Evolutionary conservation across 2,888 invertebrate species (phyloP).

Genomic region (Tenthredo scrophulariae): DNA sequence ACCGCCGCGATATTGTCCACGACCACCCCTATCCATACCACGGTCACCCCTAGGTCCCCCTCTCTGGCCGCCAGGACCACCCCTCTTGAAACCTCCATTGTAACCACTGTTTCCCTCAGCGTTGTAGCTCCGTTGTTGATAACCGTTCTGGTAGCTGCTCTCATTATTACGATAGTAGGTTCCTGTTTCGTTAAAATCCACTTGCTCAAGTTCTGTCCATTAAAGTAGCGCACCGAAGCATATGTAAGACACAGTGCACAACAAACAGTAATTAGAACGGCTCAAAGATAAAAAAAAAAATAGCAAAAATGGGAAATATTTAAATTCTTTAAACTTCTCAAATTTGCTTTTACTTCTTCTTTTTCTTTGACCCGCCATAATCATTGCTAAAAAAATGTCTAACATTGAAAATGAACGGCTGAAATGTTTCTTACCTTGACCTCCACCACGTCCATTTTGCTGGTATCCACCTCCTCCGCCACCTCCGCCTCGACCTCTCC

Average conservation of each 20-base stretch:
- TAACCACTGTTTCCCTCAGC: constrained; percentile 68
- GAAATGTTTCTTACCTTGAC: constrained; percentile 67
- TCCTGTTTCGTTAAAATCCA: constrained; percentile 61
- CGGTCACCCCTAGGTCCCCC: constrained; percentile 63
- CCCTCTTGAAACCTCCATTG: constrained; percentile 72
- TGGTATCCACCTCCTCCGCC: constrained; percentile 69
- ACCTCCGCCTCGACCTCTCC: constrained; percentile 80
- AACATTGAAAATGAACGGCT: not conserved
- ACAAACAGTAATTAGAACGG: not conserved
- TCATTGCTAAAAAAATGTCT: not conserved
- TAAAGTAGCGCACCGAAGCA: constrained; percentile 5
- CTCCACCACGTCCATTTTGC: constrained; percentile 75
- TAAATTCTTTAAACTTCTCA: not conserved
- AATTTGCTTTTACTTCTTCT: not conserved
- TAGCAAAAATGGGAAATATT: not conserved
- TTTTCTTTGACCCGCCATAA: not conserved
- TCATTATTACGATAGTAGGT: constrained; percentile 75
- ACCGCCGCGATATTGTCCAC: constrained; percentile 67
- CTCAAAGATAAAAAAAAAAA: not conserved
- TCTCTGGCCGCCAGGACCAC: constrained; percentile 66
- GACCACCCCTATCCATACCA: constrained; percentile 62
- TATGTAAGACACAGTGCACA: not conserved
- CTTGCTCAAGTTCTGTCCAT: not conserved
- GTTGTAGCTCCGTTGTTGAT: constrained; percentile 75
- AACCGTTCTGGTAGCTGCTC: constrained; percentile 77